phyloP scores from a whole-genome alignment of 2,888 invertebrate species.

The Atethmia centrago region DNA sequence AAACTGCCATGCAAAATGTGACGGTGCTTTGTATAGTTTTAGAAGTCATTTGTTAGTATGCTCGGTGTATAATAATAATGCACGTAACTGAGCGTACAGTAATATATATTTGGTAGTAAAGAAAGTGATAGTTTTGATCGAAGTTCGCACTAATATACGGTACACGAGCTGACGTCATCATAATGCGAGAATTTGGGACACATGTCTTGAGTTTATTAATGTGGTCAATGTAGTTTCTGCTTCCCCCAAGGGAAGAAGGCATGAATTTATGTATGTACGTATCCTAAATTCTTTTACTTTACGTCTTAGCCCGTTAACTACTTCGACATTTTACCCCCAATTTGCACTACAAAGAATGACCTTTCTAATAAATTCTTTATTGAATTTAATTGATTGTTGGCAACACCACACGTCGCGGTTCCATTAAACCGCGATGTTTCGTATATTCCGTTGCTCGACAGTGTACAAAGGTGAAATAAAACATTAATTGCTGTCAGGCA shows the following conservation, averaged over 20 bases:
- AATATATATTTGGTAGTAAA: background rate
- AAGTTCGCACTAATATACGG: background rate
- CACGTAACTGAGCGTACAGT: conserved; percentile 24
- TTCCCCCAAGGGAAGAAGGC: too few relatives aligned
- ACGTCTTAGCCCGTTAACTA: conserved; percentile 7
- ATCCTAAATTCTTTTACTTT: background rate
- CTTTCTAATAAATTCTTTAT: conserved; percentile 59
- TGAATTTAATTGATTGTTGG: conserved; percentile 69
- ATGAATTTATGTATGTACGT: too few relatives aligned
- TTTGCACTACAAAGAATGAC: conserved; percentile 51
- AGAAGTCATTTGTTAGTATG: conserved; percentile 29
- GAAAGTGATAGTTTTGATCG: conserved; percentile 2
- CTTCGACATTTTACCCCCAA: conserved; percentile 24
- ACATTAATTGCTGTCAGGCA: conserved; percentile 88
- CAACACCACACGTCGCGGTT: conserved; percentile 55
- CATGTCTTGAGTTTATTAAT: background rate
- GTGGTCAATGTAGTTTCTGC: background rate
- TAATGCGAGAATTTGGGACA: background rate
- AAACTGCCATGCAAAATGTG: conserved; percentile 8
- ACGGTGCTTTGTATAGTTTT: conserved; percentile 26
- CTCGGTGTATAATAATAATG: conserved; percentile 45
- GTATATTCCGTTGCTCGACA: conserved; percentile 70
- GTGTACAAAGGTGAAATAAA: conserved; percentile 84
- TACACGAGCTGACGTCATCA: background rate
- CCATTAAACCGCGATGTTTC: conserved; percentile 67